Percentiles rank a stretch among this genome's conserved stretches.
Conservation (phyloP, 1,140 invertebrate species). For the Drosophila santomea region DNA sequence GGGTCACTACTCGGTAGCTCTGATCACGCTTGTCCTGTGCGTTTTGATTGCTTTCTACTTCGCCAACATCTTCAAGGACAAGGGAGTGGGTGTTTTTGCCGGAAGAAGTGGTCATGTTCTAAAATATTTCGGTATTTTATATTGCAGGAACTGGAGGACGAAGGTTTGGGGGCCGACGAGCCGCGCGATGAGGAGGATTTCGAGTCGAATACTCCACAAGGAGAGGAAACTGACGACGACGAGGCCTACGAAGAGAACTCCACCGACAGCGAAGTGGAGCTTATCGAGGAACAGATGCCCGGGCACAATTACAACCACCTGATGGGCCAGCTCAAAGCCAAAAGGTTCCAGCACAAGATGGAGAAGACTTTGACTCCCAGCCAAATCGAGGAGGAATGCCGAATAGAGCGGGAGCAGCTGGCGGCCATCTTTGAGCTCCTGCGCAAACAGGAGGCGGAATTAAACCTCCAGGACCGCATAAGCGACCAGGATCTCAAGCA, state of each 20-base stretch:
- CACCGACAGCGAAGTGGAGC: constrained; percentile 57
- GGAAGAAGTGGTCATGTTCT: background rate
- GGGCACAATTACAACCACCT: constrained; percentile 51
- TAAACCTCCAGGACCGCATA: constrained; percentile 78
- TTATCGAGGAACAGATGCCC: constrained; percentile 16
- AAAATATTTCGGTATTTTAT: background rate
- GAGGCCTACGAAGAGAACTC: constrained; percentile 59
- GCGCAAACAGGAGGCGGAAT: constrained; percentile 74
- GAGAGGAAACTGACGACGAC: constrained; percentile 51
- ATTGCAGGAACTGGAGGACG: constrained; percentile 62
- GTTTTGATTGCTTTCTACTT: constrained; percentile 72
- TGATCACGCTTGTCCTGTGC: constrained; percentile 69
- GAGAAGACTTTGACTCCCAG: constrained; percentile 64
- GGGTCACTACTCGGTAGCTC: constrained; percentile 60
- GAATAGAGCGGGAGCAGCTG: constrained; percentile 78
- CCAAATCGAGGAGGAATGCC: constrained; percentile 73
- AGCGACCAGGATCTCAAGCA: constrained; percentile 73
- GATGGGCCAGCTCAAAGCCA: constrained; percentile 72
- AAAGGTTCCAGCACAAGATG: constrained; percentile 65
- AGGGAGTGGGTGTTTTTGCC: constrained; percentile 46
- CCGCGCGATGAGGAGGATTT: constrained; percentile 44
- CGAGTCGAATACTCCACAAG: constrained; percentile 22
- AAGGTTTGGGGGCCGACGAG: constrained; percentile 66
- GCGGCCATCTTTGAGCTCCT: constrained; percentile 77
- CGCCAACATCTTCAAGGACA: constrained; percentile 75